phyloP scores from a whole-genome alignment of 2,113 vertebrate genomes.

The Pygoscelis antarcticus region DNA sequence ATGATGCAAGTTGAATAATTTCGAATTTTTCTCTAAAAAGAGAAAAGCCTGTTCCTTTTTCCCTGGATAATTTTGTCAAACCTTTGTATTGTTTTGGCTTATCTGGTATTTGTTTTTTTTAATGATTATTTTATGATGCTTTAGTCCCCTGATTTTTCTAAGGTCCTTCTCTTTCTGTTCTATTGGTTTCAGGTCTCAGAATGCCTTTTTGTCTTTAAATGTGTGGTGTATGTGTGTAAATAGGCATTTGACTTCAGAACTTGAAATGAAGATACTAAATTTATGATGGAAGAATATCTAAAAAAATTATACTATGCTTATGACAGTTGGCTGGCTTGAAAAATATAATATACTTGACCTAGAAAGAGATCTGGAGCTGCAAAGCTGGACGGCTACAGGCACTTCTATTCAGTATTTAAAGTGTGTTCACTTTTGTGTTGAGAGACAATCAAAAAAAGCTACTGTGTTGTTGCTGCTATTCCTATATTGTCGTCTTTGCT shows the following conservation, averaged over 20 bases:
- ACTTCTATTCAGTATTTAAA: not conserved
- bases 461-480: not conserved
- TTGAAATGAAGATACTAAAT: not conserved
- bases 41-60: not conserved
- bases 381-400: not conserved
- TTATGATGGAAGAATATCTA: not conserved
- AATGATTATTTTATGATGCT: not conserved
- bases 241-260: not conserved
- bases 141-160: not conserved
- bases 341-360: not conserved
- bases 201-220: not conserved
- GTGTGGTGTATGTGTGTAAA: not conserved
- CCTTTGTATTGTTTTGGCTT: not conserved
- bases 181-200: not conserved
- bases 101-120: not conserved
- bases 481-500: not conserved
- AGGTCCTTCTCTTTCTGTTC: not conserved
- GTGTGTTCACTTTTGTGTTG: not conserved
- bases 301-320: not conserved
- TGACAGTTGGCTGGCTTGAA: not conserved
- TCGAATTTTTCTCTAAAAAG: not conserved
- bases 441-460: not conserved
- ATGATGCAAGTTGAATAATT: not conserved
- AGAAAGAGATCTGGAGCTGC: not conserved
- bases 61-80: not conserved